phyloP scores from a whole-genome alignment of 2,888 invertebrate species.

The Drosophila limbata region DNA sequence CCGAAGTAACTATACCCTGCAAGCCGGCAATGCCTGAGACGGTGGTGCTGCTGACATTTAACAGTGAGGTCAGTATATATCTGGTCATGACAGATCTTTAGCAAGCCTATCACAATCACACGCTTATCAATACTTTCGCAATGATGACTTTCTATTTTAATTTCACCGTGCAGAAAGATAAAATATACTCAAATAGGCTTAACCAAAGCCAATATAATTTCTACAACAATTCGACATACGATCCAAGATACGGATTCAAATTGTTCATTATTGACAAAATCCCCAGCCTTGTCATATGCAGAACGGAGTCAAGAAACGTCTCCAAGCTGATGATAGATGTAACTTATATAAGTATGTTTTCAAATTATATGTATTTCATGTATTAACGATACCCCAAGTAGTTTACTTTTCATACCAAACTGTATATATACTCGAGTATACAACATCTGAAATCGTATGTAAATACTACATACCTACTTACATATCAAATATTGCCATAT shows the following conservation, averaged over 20 bases:
- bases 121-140: slow-evolving; percentile 27
- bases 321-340: not conserved
- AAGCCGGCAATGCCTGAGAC: slow-evolving; percentile 88
- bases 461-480: slow-evolving; percentile 37
- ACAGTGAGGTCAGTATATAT: slow-evolving; percentile 82
- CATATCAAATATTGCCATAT: not conserved
- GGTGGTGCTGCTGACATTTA: slow-evolving; percentile 85
- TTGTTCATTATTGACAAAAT: slow-evolving; percentile 57
- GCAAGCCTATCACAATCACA: slow-evolving; percentile 23
- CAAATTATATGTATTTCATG: not conserved
- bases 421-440: slow-evolving; percentile 17
- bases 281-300: slow-evolving; percentile 57
- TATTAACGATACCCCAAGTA: slow-evolving; percentile 24
- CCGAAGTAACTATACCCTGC: slow-evolving; percentile 87
- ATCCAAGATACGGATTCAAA: slow-evolving; percentile 74
- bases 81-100: not conserved
- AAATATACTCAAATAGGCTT: slow-evolving; percentile 61
- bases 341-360: slow-evolving; percentile 32
- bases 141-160: slow-evolving; percentile 28
- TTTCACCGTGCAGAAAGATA: slow-evolving; percentile 40
- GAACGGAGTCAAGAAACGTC: not conserved
- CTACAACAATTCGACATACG: slow-evolving; percentile 62
- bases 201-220: slow-evolving; percentile 52
- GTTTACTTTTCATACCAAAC: not conserved
- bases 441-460: slow-evolving; percentile 34